These are phyloP conservation scores for Dryomyza anilis DNA, from an alignment of 2,888 invertebrate species.

Conservation along the genomic window DNA sequence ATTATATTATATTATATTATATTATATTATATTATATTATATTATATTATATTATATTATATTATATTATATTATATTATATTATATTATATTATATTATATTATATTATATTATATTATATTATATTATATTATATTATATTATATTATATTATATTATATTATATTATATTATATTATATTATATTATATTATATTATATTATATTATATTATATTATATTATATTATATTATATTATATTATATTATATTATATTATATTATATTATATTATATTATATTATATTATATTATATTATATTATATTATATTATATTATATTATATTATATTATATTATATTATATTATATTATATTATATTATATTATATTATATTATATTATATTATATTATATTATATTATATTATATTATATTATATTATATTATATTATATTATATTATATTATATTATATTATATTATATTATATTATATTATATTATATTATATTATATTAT, in stretches of 20 bases:
- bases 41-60: too few relatives aligned
- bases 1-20: too few relatives aligned
- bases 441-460: background rate
- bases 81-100: too few relatives aligned
- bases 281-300: background rate
- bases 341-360: background rate
- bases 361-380: background rate
- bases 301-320: background rate
- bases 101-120: too few relatives aligned
- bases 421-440: background rate
- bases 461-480: background rate
- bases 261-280: background rate
- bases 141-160: too few relatives aligned
- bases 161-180: background rate
- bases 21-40: too few relatives aligned
- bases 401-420: background rate
- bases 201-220: background rate
- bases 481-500: background rate
- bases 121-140: too few relatives aligned
- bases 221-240: background rate
- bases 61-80: too few relatives aligned
- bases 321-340: background rate
- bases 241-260: background rate
- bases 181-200: background rate
- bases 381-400: background rate